A percentile compares a stretch with the other conserved stretches of the same genome.
Conservation (phyloP, 2,888 invertebrate species). For the Tenthredo mesomela region DNA sequence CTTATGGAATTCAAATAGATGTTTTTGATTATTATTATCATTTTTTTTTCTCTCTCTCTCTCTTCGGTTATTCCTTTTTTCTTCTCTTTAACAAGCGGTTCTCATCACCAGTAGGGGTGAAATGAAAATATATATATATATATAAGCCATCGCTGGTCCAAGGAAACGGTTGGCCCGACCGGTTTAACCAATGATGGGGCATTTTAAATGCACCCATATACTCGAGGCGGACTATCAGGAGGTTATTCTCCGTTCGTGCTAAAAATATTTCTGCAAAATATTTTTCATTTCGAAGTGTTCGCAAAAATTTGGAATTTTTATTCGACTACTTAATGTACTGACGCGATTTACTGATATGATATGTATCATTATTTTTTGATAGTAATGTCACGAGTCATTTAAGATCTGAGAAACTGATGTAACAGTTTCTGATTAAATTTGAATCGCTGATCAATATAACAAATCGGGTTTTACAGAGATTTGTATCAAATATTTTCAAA, state of each 20-base stretch:
- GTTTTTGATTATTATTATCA: neutral
- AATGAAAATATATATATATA: neutral
- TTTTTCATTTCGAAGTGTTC: neutral
- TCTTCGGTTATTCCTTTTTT: neutral
- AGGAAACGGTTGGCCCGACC: conserved; percentile 41
- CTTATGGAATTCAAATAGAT: neutral
- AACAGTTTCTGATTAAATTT: neutral
- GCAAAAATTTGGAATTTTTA: neutral
- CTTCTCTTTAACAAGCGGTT: neutral
- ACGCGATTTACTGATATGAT: neutral
- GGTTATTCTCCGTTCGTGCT: neutral
- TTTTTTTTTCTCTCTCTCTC: neutral
- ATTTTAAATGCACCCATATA: conserved; percentile 53
- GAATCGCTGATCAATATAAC: neutral
- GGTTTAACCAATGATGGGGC: conserved; percentile 56
- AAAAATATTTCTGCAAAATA: neutral
- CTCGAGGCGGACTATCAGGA: neutral
- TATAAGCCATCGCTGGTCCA: conserved; percentile 1
- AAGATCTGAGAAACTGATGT: neutral
- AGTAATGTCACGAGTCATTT: neutral
- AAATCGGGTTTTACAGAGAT: neutral
- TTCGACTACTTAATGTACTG: neutral
- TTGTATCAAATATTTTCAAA: neutral
- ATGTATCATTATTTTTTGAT: neutral
- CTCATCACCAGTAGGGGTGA: neutral